Evolutionary conservation across 2,113 vertebrate species (phyloP), one percentile per base, ranked within the genome.

Genomic region (Catharus minimus): DNA sequence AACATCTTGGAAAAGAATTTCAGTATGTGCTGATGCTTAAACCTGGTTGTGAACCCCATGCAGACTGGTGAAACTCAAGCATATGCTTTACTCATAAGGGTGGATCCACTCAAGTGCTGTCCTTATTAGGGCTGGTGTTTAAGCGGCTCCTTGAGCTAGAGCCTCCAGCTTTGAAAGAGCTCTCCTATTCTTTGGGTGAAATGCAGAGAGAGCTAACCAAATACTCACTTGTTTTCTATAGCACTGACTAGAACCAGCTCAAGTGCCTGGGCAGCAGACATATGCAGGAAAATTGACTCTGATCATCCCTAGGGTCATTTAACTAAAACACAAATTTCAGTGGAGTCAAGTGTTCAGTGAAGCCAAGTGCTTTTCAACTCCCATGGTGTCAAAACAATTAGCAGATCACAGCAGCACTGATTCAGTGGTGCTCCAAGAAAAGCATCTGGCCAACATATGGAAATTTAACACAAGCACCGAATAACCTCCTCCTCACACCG

Each of bases 361-460:
- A 69, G 26, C 46, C 88, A 60, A 82, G 52, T 1, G 20, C 88
- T 95, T 91, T 94, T 88, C 90, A 94, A 72, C 85, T 95, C 94
- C 88, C 88, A 33, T 32, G 68, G 80, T 91, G 90, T 95, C 94
- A 95, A 96, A 96, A 91, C 90, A 95, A 95, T 96, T 95, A 96
- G 73, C 92, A 78, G 82, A 93, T 86, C 92, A 82, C 79, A 90
- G 90, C 86, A 66, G 57, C 90, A 19, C 53, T 4, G 14, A 79
- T 41, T 66, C 27, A 4, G 73, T 39, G 52, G 47, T 36, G 73
- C 73, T 93, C 83, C 92, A 47, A 44, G 38, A 30, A 86, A 72
- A 88, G 93, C 93, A 95, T 95, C 93, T 96, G 94, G 92, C 76
- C 79, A 50, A 13, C 92, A 96, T 81, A 81, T 83, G 90, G 85